A percentile compares a stretch with the other conserved stretches of the same genome.
phyloP scores from a whole-genome alignment of 2,797 vertebrate genomes.

The Kryptolebias ocellatus region DNA sequence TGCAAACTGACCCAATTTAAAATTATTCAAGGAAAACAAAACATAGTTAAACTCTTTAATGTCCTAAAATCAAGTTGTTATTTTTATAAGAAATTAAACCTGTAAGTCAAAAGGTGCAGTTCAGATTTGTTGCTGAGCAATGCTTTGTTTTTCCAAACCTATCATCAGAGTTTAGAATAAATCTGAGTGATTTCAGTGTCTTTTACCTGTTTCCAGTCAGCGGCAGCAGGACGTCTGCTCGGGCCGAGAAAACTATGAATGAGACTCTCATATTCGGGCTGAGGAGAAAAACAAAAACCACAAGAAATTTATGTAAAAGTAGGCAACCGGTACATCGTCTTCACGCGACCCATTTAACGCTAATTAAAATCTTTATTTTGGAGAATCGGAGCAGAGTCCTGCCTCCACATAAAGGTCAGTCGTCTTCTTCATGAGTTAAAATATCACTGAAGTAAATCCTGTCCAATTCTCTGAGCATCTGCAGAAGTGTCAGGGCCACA shows the following conservation, averaged over 20 bases:
- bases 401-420: neutral
- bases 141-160: too few species aligned
- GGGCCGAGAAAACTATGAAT: slow-evolving; percentile 92
- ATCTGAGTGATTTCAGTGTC: neutral
- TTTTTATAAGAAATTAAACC: too few species aligned
- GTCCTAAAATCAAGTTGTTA: too few species aligned
- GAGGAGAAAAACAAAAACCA: slow-evolving; percentile 51
- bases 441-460: neutral
- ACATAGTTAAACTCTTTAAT: too few species aligned
- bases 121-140: too few species aligned
- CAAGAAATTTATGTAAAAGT: neutral
- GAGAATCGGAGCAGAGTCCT: neutral
- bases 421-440: slow-evolving; percentile 3
- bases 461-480: slow-evolving; percentile 13
- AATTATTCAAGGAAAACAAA: too few species aligned
- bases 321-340: too few species aligned
- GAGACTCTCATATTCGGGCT: slow-evolving; percentile 93
- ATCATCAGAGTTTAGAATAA: neutral
- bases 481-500: neutral
- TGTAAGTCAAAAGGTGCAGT: too few species aligned
- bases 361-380: neutral
- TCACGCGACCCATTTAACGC: neutral
- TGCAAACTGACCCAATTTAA: too few species aligned
- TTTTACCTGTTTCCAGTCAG: slow-evolving; percentile 93
- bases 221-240: slow-evolving; percentile 85